phyloP scores from a whole-genome alignment of 2,888 invertebrate species.

The Idaea biselata region DNA sequence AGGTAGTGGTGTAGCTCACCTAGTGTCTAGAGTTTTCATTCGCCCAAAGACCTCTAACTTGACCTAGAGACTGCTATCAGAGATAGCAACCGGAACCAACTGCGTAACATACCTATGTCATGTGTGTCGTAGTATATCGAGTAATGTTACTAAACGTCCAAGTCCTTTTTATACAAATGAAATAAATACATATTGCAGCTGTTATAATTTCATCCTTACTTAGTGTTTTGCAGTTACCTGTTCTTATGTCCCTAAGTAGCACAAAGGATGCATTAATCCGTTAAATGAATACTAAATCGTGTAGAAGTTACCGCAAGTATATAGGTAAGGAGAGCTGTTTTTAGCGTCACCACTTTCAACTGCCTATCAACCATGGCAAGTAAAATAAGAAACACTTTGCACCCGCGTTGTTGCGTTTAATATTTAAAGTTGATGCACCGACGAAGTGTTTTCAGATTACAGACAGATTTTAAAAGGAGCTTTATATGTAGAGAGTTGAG shows the following conservation, averaged over 20 bases:
- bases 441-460: background rate
- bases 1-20: too few species aligned
- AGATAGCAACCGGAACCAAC: too few species aligned
- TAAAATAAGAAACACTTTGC: slow-evolving; percentile 3
- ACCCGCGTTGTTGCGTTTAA: background rate
- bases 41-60: too few species aligned
- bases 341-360: slow-evolving; percentile 27
- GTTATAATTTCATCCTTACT: too few species aligned
- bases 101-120: too few species aligned
- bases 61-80: too few species aligned
- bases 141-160: too few species aligned
- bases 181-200: too few species aligned
- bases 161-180: too few species aligned
- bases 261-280: slow-evolving; percentile 61
- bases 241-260: slow-evolving; percentile 26
- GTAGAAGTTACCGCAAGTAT: slow-evolving; percentile 38
- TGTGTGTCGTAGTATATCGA: too few species aligned
- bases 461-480: background rate
- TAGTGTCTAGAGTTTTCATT: too few species aligned
- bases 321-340: slow-evolving; percentile 45
- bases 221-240: background rate
- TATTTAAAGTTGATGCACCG: background rate
- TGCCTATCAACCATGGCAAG: background rate
- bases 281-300: slow-evolving; percentile 53
- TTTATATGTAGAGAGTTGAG: slow-evolving; percentile 3